Base-by-base conservation (phyloP, 2,888 invertebrate genomes). In the Siphonodentalium dalli region DNA sequence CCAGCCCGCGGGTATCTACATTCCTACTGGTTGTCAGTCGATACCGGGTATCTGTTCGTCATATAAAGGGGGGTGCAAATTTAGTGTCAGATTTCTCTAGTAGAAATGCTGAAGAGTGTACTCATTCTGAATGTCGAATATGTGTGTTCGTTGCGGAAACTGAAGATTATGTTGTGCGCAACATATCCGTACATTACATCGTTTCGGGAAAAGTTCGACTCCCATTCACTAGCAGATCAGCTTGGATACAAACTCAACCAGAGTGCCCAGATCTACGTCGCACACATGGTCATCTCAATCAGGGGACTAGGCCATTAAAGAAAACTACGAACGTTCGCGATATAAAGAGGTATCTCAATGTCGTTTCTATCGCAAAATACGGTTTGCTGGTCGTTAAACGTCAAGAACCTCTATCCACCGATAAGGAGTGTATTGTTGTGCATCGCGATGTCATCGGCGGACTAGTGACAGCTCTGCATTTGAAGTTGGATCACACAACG, bases 21-120 rank as follows among this genome's bases (percentile, higher is more conserved):
- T 59, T 62, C 35, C 35, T 62, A 8, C 42, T 58, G 9, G 56
- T 39, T 5, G 48, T 51, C 1, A 65, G 55, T 40, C 56, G 62
- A 27, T 55, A 38, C 15, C 56, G 49, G 15, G 41, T 48, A 3
- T 50, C 45, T 15, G 31, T 57, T 21, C 41, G 48, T 6, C 59
- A 62, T 29, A 33, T 59, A 2, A 20, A 40, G 7, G 54, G 50
- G 3, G 21, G 31, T 8, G 34, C 52, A 3, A 57, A 57, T 24
- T 26, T 60, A 13, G 54, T 48, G 9, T 56, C 57, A 15, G 59
- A 57, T 41, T 51, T 54, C 26, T 52, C 54, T 18, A 54, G 59
- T 26, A 28, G 44, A 1, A 59, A 59, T 34, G 57, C 61, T 9
- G 47, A 48, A 11, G 46, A 41, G 1, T 59, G 59, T 33, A 38